A percentile compares a stretch with the other conserved stretches of the same genome.
phyloP scores from a whole-genome alignment of 2,797 vertebrate genomes.

The Mycteria americana region DNA sequence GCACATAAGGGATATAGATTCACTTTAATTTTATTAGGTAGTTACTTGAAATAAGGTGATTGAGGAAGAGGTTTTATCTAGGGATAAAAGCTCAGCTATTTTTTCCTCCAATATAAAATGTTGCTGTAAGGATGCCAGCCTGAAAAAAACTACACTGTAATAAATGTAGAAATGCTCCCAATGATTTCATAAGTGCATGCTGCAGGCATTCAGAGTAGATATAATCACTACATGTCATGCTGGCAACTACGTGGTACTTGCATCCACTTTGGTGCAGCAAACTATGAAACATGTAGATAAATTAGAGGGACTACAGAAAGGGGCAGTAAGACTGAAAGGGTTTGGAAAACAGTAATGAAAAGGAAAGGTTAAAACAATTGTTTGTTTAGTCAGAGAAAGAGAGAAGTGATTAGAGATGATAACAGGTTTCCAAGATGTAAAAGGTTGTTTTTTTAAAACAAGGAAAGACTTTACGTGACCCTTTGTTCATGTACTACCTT shows the following conservation, averaged over 20 bases:
- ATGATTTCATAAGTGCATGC: background rate
- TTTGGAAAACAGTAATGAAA: background rate
- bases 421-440: background rate
- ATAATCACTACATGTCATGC: background rate
- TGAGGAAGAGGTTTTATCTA: background rate
- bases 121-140: background rate
- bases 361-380: background rate
- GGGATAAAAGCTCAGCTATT: background rate
- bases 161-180: background rate
- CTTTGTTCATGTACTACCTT: rapidly evolving
- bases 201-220: background rate
- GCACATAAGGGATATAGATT: background rate
- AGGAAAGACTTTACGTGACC: background rate
- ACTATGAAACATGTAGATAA: background rate
- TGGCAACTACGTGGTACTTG: background rate
- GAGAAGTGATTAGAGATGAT: rapidly evolving
- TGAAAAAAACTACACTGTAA: background rate
- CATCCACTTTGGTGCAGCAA: background rate
- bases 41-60: background rate
- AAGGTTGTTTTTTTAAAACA: background rate
- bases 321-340: background rate
- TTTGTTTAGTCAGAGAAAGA: background rate
- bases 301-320: background rate
- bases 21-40: conserved; percentile 4
- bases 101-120: background rate